phyloP scores from a whole-genome alignment of 2,113 vertebrate genomes.

The Lepisosteus oculatus region DNA sequence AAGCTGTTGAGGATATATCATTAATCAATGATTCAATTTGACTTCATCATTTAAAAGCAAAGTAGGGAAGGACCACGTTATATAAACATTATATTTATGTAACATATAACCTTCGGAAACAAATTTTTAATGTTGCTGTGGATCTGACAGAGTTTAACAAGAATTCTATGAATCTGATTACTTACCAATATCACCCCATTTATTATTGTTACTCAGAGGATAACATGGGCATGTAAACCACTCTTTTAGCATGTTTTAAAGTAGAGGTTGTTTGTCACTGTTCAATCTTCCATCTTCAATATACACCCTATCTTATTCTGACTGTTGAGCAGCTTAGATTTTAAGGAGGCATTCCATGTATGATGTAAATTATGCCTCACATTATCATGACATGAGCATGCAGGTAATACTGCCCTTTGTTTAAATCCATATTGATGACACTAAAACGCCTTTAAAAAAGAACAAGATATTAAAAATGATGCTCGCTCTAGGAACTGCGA shows the following conservation, averaged over 20 bases:
- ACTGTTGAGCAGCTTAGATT: neutral
- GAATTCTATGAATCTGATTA: conserved; percentile 28
- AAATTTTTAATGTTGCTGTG: conserved; percentile 73
- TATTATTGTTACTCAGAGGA: conserved; percentile 57
- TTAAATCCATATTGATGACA: conserved; percentile 6
- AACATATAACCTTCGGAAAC: conserved; percentile 60
- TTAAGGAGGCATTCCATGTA: neutral
- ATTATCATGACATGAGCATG: conserved; percentile 18
- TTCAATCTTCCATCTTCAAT: conserved; percentile 12
- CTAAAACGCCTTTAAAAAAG: conserved; percentile 19
- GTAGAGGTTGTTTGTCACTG: conserved; percentile 41
- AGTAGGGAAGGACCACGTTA: conserved; percentile 49
- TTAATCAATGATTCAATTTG: conserved; percentile 54
- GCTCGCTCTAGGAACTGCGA: conserved; percentile 66
- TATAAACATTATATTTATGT: conserved; percentile 52
- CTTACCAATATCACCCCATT: conserved; percentile 49
- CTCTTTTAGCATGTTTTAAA: conserved; percentile 48
- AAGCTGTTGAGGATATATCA: conserved; percentile 68
- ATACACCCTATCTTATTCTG: conserved; percentile 3
- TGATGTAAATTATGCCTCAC: conserved; percentile 8
- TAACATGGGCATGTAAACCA: conserved; percentile 55
- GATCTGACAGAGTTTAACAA: conserved; percentile 65
- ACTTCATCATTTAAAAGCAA: conserved; percentile 64
- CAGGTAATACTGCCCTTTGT: conserved; percentile 9
- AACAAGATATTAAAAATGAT: neutral